Percentiles rank a stretch among this genome's conserved stretches.
phyloP scores from a whole-genome alignment of 2,888 invertebrate genomes.

The Stenoptilia bipunctidactyla region DNA sequence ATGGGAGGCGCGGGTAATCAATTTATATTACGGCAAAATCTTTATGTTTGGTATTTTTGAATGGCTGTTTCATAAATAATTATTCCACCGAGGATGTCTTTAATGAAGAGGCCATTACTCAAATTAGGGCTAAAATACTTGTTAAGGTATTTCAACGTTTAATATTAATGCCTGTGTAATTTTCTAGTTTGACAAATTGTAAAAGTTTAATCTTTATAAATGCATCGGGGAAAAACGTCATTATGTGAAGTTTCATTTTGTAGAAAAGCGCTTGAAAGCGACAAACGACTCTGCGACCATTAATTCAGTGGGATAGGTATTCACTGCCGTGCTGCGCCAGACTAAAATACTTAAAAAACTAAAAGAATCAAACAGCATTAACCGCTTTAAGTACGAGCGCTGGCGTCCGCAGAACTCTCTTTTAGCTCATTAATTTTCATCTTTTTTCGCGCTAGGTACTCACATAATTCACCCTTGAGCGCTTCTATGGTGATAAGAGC shows the following conservation, averaged over 20 bases:
- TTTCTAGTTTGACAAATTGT: too few species aligned
- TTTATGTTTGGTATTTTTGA: conserved; percentile 3
- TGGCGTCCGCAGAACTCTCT: conserved; percentile 35
- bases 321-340: neutral
- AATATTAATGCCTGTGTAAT: too few species aligned
- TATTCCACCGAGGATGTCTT: neutral
- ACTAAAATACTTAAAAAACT: neutral
- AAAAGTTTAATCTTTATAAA: too few species aligned
- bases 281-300: conserved; percentile 1
- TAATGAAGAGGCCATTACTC: conserved; percentile 1
- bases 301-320: conserved; percentile 1
- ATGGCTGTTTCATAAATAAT: conserved; percentile 6
- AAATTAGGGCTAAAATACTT: neutral
- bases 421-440: conserved; percentile 70
- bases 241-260: too few species aligned
- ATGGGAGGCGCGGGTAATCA: conserved; percentile 35
- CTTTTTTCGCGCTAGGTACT: conserved; percentile 18
- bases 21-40: conserved; percentile 32
- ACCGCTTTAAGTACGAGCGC: conserved; percentile 31
- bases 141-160: neutral
- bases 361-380: conserved; percentile 44
- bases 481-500: conserved; percentile 64
- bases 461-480: conserved; percentile 66
- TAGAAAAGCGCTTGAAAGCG: neutral
- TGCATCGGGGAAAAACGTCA: too few species aligned